phyloP scores from a whole-genome alignment of 2,113 vertebrate genomes.

The Glareola pratincola region DNA sequence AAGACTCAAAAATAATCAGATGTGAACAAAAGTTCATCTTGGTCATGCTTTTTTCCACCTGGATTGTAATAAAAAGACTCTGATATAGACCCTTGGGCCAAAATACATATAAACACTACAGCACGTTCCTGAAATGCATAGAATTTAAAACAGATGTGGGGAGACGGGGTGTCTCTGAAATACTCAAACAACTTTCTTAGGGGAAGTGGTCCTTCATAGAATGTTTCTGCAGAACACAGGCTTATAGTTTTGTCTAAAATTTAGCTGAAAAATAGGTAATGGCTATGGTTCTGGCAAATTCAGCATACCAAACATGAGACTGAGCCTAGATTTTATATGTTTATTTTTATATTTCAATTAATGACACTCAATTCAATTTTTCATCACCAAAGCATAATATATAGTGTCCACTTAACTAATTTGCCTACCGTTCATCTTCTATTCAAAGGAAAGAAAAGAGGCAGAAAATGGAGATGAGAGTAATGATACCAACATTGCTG shows the following conservation, averaged over 20 bases:
- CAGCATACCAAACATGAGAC: not conserved
- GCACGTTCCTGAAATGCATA: not conserved
- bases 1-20: not conserved
- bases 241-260: not conserved
- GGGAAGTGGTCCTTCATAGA: not conserved
- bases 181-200: not conserved
- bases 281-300: not conserved
- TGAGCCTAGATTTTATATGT: not conserved
- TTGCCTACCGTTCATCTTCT: not conserved
- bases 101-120: not conserved
- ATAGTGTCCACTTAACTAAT: not conserved
- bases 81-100: not conserved
- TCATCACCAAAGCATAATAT: not conserved
- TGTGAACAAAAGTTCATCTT: not conserved
- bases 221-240: not conserved
- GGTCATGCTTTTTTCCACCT: not conserved
- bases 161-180: fast-evolving
- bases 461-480: not conserved
- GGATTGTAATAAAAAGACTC: not conserved
- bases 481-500: not conserved
- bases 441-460: not conserved
- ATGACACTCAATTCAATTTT: not conserved
- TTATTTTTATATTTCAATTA: not conserved
- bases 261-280: not conserved
- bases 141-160: not conserved